Evolutionary conservation across 1,140 invertebrate species (phyloP), one percentile per base, ranked within the genome.

Genomic region (Zaprionus lachaisei): DNA sequence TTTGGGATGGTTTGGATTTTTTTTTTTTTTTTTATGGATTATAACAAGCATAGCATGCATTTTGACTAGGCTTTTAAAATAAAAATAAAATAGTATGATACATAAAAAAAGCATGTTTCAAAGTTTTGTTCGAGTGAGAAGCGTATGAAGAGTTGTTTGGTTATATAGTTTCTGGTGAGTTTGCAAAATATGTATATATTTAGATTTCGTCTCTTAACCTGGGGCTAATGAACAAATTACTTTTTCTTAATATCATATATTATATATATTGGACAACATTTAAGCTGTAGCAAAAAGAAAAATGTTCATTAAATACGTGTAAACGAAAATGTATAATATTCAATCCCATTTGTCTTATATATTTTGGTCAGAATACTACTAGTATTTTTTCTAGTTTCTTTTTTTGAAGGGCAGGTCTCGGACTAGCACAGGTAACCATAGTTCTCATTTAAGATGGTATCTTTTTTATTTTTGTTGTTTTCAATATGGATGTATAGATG

Each of bases 311-410:
- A 93, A 93, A 93, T 93, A 93, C 92, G 91, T 89, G 92, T 93
- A 93, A 90, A 93, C 92, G 92, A 93, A 93, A 93, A 93, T 93
- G 92, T 93, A 93, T 92, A 93, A 93, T 93, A 93, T 92, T 93
- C 92, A 93, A 93, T 93, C 92, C 92, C 87, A 92, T 92, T 91
- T 62, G 80, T 89, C 75, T 61, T 26, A 63, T 76, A 68, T 54
- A 17, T 31, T 73, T 60, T 91, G 63, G 78, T 86, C 80, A 66
- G 71, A 73, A 66, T 69, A 57, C 70, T 72, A 72, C 38, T 57
- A 24, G 47, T 37, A 24, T 47, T 38, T 37, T 22, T 60, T 22
- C 31, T 28, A 26, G 20, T 66, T 55, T 34, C 38, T 71, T 75
- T 22, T 14, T 62, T 66, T 67, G 24, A 26, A 65, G 71, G 38